Conservation (phyloP, 2,888 invertebrate species). For the Eilema griseolum region DNA sequence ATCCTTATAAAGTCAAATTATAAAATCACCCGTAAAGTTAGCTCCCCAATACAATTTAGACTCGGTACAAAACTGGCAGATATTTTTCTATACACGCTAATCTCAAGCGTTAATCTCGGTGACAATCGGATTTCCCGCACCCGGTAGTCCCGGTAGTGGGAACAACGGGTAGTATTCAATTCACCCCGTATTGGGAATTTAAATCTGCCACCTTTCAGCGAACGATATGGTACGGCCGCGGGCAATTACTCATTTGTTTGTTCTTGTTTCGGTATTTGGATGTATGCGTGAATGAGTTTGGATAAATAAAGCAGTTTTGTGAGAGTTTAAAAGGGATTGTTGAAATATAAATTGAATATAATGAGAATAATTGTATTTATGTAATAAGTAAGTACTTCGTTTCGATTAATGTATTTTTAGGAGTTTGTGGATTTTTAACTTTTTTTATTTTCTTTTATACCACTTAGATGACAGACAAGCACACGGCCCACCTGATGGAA, state of each 20-base stretch:
- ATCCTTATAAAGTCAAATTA: neutral
- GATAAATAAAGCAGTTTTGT: conserved; percentile 16
- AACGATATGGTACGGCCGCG: conserved; percentile 10
- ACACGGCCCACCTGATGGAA: no score
- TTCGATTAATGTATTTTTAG: neutral
- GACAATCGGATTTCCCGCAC: conserved; percentile 46
- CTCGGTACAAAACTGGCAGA: conserved; percentile 36
- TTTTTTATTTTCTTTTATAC: no score
- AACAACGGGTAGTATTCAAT: conserved; percentile 12
- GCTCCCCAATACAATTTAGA: conserved; percentile 9
- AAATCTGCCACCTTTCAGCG: conserved; percentile 35
- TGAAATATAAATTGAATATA: neutral
- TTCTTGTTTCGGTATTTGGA: conserved; percentile 12
- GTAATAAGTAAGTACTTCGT: no score
- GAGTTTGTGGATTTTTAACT: neutral
- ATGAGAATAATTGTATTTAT: neutral
- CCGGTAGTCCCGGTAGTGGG: conserved; percentile 9
- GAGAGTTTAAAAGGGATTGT: neutral
- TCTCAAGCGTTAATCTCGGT: conserved; percentile 45
- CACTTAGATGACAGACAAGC: no score
- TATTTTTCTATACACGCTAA: conserved; percentile 37
- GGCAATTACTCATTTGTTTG: conserved; percentile 37
- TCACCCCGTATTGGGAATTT: conserved; percentile 12
- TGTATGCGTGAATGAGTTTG: conserved; percentile 24
- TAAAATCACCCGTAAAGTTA: neutral